Conservation (phyloP, 1,140 invertebrate genomes). For the Apocrypta bakeri region DNA sequence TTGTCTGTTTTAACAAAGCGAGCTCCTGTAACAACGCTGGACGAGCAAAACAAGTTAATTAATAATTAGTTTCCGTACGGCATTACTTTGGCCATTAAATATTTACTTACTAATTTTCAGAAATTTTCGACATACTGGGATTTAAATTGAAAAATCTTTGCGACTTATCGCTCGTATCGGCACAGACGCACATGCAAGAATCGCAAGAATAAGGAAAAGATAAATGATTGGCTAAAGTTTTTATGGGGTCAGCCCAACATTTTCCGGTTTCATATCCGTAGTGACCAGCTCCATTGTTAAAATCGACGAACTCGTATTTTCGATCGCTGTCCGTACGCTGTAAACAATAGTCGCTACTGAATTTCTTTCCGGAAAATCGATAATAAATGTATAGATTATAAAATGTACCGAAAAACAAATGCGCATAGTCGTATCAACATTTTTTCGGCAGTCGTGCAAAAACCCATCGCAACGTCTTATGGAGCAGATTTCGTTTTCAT, state of each 20-base stretch:
- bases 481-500: background rate
- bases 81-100: background rate
- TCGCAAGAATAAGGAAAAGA: background rate
- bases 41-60: background rate
- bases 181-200: conserved; percentile 16
- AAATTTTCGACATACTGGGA: background rate
- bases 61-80: too few relatives aligned
- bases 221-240: background rate
- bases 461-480: background rate
- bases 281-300: background rate
- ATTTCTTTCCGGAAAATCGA: background rate
- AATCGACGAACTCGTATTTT: background rate
- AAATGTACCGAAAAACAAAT: conserved; percentile 1
- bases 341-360: background rate
- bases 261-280: background rate
- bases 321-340: background rate
- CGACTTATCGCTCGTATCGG: background rate
- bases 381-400: background rate
- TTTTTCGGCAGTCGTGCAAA: background rate
- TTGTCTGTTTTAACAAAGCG: background rate
- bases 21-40: conserved; percentile 6
- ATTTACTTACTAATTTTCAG: background rate
- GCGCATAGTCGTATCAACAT: background rate
- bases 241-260: background rate
- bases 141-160: conserved; percentile 6